phyloP scores from a whole-genome alignment of 2,888 invertebrate genomes.

The Sisyra nigra region DNA sequence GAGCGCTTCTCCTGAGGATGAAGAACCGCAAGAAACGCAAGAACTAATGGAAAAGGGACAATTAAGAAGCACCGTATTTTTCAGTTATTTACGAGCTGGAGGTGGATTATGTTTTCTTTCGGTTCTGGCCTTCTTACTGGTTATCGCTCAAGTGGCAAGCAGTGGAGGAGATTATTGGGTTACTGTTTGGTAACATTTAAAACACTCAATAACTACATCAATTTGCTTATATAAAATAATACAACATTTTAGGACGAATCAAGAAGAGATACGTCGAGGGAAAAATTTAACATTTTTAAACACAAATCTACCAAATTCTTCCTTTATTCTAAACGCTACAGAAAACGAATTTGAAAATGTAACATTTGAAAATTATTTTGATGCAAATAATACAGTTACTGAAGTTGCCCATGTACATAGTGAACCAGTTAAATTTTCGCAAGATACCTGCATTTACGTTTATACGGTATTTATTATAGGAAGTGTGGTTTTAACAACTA shows the following conservation, averaged over 20 bases:
- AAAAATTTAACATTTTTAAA: background rate
- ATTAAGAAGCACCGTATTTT: conserved; percentile 42
- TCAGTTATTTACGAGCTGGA: conserved; percentile 54
- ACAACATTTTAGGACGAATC: conserved; percentile 2
- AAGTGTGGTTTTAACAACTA: conserved; percentile 42
- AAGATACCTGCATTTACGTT: conserved; percentile 30
- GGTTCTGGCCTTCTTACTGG: conserved; percentile 34
- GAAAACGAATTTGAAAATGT: background rate
- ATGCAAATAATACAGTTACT: background rate
- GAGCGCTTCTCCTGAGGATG: conserved; percentile 25
- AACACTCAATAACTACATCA: background rate
- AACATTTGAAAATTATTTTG: background rate
- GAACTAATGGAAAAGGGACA: conserved; percentile 51
- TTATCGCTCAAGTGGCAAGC: conserved; percentile 51
- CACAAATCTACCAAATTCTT: background rate
- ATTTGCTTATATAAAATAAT: background rate
- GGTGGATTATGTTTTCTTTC: conserved; percentile 37
- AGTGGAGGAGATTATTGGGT: conserved; percentile 66
- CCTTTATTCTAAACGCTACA: too few species aligned
- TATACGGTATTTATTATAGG: conserved; percentile 40
- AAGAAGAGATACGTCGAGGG: background rate
- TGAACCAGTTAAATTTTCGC: conserved; percentile 1
- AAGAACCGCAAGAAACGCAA: conserved; percentile 40
- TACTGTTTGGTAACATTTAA: conserved; percentile 45
- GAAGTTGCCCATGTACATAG: background rate